These are phyloP conservation scores for Drosophila tristis DNA, from an alignment of 1,140 invertebrate species.

Conservation along the genomic window DNA sequence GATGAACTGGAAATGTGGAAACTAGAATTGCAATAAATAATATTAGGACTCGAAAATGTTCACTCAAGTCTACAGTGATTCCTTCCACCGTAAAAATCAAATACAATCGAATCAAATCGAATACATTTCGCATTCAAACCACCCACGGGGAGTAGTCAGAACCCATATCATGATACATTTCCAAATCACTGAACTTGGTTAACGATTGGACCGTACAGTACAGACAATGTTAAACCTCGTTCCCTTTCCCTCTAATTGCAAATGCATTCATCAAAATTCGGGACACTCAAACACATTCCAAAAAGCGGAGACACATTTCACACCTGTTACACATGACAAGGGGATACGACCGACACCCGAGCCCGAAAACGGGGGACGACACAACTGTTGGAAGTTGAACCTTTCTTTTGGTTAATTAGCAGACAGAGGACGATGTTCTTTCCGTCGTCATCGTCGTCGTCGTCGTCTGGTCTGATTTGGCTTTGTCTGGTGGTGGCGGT, in stretches of 20 bases:
- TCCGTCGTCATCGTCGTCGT: slow-evolving; percentile 6
- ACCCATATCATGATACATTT: slow-evolving; percentile 19
- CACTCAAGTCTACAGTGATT: too few species aligned
- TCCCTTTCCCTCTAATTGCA: slow-evolving; percentile 21
- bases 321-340: slow-evolving; percentile 58
- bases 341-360: neutral
- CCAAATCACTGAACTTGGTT: slow-evolving; percentile 17
- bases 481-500: too few species aligned
- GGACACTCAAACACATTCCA: slow-evolving; percentile 28
- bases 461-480: slow-evolving; percentile 17
- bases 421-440: slow-evolving; percentile 23
- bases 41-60: too few species aligned
- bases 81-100: neutral
- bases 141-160: neutral
- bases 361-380: too few species aligned
- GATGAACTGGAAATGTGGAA: too few species aligned
- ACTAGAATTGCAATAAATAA: too few species aligned
- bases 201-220: neutral
- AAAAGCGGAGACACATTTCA: slow-evolving; percentile 43
- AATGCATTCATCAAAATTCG: slow-evolving; percentile 46
- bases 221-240: neutral
- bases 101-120: neutral
- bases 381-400: slow-evolving; percentile 6
- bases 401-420: slow-evolving; percentile 61
- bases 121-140: neutral